Base-by-base conservation (phyloP, 23 tunicate species). In the Styela plicata region DNA sequence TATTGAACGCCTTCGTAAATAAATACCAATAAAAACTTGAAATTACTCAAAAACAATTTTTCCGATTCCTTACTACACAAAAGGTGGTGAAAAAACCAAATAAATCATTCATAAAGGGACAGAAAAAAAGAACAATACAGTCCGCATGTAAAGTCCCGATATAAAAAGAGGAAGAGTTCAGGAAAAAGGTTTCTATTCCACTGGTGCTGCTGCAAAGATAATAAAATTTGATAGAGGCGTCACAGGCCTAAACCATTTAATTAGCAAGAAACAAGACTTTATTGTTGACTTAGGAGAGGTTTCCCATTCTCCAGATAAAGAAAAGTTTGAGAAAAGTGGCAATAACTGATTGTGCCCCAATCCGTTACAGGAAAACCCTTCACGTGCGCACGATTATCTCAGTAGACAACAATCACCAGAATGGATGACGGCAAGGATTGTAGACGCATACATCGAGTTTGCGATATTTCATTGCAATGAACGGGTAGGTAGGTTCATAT, bases 1-100 rank as follows among this genome's bases (percentile, higher is more conserved):
- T 31, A 73, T 83, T 71, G 86, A 83, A 73, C 79, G 71, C 1
- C 79, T 70, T 69, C 69, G 69, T 69, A 5, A 16, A 31, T 20
- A 69, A 28, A 24, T 79, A 44, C 13, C 57, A 13, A 7, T 5
- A 13, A 44, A 13, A 44, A 44, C 7, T 44, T 13, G 13, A 44
- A 44, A 44, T 44, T 5, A 5, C 57, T 13, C 10, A 44, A 44
- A 44, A 44, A 13, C 57, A 44, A 44, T 44, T 44, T 13, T 44
- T 13, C 57, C 10, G 13, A 7, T 7, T n/a, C 13, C 7, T 5
- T 44, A 5, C 57, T 44, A 13, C 57, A 44, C 57, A 44, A 44
- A 13, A 13, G 57, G n/a, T n/a, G 7, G 57, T 7, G 7, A 44
- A 44, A 44, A 44, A 44, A 44, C 10, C 13, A 7, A 44, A 44